Base-by-base conservation (phyloP, 1,140 invertebrate species). In the Dinoponera quadriceps region DNA sequence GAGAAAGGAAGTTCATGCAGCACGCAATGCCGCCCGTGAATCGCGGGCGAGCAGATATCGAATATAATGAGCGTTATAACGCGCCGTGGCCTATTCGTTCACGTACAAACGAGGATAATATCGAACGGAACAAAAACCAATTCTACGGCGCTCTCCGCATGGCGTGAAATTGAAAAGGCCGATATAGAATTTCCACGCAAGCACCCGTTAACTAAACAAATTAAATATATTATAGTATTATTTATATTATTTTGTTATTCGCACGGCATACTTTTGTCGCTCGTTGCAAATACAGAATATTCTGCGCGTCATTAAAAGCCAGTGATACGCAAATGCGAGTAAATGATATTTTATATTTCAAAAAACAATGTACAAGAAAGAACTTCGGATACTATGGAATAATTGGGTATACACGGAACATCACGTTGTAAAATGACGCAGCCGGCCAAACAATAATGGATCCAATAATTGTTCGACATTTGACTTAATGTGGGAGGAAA, bases 1-100 rank as follows among this genome's bases (percentile, higher is more conserved):
- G 65, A 44, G 66, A 84, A 68, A 81, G 75, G 82, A 84, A 84
- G 75, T 84, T 77, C n/a, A 77, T 38, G 44, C 38, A 66, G 65
- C 66, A 84, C 71, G 83, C 68, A 49, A 77, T 65, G 59, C 2
- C 68, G 54, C n/a, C n/a, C 16, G 33, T 71, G 22, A 48, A 80
- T 59, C 44, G 65, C 75, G 25, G 14, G 75, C 69, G 75, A 77
- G 20, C 60, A 72, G 66, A 73, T n/a, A n/a, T 38, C 59, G 68
- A 73, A 63, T 66, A 49, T 82, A 84, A 82, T 80, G 51, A 82
- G 68, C 49, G 73, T 82, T 59, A 66, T 66, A 84, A 84, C 73
- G 27, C 57, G 33, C 59, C 68, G 20, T 82, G 48, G 65, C 33
- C 75, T 69, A 57, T 57, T 80, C 75, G 63, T 69, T 80, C 27